A percentile compares a stretch with the other conserved stretches of the same genome.
Conservation (phyloP, 2,888 invertebrate genomes). For the Lasiommata megera region DNA sequence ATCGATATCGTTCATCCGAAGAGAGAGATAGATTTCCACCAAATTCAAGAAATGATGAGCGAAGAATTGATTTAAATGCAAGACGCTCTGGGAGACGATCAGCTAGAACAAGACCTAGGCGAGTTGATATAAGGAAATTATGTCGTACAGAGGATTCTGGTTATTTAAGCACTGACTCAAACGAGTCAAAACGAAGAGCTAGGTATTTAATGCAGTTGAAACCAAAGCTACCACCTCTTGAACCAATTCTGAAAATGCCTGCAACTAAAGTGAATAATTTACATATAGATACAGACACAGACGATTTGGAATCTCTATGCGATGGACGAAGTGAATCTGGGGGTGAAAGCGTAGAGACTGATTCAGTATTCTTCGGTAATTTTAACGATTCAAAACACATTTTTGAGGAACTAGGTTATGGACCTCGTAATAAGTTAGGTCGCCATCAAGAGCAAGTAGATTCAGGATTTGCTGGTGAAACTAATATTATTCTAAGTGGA, state of each 20-base stretch:
- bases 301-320: slow-evolving; percentile 88
- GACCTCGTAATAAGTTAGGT: slow-evolving; percentile 37
- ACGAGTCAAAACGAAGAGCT: slow-evolving; percentile 79
- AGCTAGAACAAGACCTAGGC: slow-evolving; percentile 62
- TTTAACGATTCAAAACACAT: slow-evolving; percentile 76
- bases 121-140: slow-evolving; percentile 65
- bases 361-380: slow-evolving; percentile 92
- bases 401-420: slow-evolving; percentile 57
- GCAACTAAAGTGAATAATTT: slow-evolving; percentile 50
- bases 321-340: slow-evolving; percentile 93
- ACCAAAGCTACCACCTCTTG: slow-evolving; percentile 52
- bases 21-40: slow-evolving; percentile 63
- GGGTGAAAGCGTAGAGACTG: slow-evolving; percentile 92
- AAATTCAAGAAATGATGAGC: slow-evolving; percentile 58
- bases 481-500: slow-evolving; percentile 72
- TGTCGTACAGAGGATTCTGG: slow-evolving; percentile 87
- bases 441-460: slow-evolving; percentile 65
- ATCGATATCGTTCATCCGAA: slow-evolving; percentile 57
- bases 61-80: slow-evolving; percentile 59
- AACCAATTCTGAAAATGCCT: slow-evolving; percentile 43
- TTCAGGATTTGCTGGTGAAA: slow-evolving; percentile 72
- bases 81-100: slow-evolving; percentile 67
- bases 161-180: slow-evolving; percentile 92
- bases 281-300: slow-evolving; percentile 82
- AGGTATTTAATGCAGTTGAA: slow-evolving; percentile 70